Conservation (phyloP, 2,888 invertebrate genomes). For the Encarsia formosa region DNA sequence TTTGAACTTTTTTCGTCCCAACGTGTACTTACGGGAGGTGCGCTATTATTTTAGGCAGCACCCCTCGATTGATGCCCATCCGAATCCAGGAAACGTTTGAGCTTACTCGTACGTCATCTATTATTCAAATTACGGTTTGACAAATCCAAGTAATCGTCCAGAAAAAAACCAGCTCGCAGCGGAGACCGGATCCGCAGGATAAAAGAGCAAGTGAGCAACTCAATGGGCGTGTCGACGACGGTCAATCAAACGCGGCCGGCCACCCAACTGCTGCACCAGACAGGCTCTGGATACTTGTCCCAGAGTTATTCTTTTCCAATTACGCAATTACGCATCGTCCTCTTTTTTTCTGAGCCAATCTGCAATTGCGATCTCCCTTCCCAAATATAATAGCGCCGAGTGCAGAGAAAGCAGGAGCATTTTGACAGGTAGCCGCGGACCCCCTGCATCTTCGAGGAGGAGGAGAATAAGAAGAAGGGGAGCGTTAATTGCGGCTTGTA, state of each 20-base stretch:
- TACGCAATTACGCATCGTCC: constrained; percentile 24
- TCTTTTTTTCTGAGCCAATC: constrained; percentile 4
- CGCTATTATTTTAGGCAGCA: too few species aligned
- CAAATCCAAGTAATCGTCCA: too few species aligned
- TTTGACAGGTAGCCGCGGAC: constrained; percentile 17
- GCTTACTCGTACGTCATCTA: too few species aligned
- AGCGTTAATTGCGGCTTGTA: constrained; percentile 26
- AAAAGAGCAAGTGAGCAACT: too few species aligned
- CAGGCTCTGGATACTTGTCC: neutral
- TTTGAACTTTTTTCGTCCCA: too few species aligned
- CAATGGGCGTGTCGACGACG: constrained; percentile 26
- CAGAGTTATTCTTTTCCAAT: constrained; percentile 21
- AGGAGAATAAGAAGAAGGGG: neutral
- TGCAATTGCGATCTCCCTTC: constrained; percentile 9
- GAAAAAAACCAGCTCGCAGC: too few species aligned
- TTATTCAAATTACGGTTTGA: too few species aligned
- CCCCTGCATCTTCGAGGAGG: neutral
- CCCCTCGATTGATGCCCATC: too few species aligned
- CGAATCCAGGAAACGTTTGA: too few species aligned
- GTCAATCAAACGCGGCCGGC: constrained; percentile 21
- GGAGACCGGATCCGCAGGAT: too few species aligned
- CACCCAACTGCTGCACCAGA: constrained; percentile 18
- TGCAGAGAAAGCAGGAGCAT: neutral
- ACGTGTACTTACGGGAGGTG: too few species aligned
- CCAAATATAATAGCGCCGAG: neutral